A percentile compares a stretch with the other conserved stretches of the same genome.
Conservation (phyloP, 2,888 invertebrate genomes). For the Lypha dubia region DNA sequence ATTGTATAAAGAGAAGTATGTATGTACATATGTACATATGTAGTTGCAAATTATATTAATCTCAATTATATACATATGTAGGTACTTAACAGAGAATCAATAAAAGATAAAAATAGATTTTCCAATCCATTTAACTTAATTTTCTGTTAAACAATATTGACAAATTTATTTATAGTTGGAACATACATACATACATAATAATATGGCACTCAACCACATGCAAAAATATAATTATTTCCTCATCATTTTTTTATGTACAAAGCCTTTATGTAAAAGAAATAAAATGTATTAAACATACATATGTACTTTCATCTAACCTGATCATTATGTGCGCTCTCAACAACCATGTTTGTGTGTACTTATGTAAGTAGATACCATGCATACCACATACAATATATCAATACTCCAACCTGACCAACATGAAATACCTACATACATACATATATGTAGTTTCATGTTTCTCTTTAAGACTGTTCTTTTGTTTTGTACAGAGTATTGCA, state of each 20-base stretch:
- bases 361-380: too few species aligned
- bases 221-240: conserved; percentile 16
- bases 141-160: conserved; percentile 7
- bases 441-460: conserved; percentile 48
- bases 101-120: conserved; percentile 7
- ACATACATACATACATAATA: not conserved
- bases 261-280: not conserved
- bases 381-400: conserved; percentile 19
- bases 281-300: conserved; percentile 2
- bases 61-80: not conserved
- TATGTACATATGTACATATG: not conserved
- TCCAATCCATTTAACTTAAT: not conserved
- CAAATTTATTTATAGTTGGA: conserved; percentile 4
- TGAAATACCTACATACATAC: too few species aligned
- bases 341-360: too few species aligned
- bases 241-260: not conserved
- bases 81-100: not conserved
- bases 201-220: conserved; percentile 1
- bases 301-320: conserved; percentile 40
- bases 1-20: too few species aligned
- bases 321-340: conserved; percentile 15
- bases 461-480: conserved; percentile 15
- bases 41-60: not conserved
- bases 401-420: conserved; percentile 43
- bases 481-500: conserved; percentile 44